Conservation (phyloP, 1,140 invertebrate genomes). For the Wiebesia pumilae region DNA sequence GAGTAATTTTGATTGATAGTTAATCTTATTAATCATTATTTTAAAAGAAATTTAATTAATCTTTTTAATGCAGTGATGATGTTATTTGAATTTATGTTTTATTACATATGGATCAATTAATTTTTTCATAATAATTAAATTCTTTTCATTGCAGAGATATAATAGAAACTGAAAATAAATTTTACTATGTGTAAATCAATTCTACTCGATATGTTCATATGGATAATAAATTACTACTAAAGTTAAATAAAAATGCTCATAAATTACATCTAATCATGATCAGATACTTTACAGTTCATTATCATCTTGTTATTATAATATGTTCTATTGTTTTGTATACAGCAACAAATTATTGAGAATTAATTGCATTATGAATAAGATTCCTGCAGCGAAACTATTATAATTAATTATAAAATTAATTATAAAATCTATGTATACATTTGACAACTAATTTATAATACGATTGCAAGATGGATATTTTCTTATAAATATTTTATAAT, state of each 20-base stretch:
- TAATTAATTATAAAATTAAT: not conserved
- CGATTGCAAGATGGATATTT: too few species aligned
- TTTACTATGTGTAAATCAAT: not conserved
- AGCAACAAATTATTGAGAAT: slow-evolving; percentile 2
- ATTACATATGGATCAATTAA: not conserved
- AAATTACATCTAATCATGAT: not conserved
- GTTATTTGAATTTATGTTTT: not conserved
- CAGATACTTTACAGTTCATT: not conserved
- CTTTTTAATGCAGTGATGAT: not conserved
- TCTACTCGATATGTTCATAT: not conserved
- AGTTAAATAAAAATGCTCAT: not conserved
- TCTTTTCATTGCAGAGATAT: not conserved
- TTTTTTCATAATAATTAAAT: not conserved
- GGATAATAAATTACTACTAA: not conserved
- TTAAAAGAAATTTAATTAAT: not conserved
- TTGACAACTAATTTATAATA: not conserved
- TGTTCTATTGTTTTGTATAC: slow-evolving; percentile 3
- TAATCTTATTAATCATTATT: not conserved
- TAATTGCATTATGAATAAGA: not conserved
- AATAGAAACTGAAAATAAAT: not conserved
- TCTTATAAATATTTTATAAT: too few species aligned
- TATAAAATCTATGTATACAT: not conserved
- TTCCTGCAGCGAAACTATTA: not conserved
- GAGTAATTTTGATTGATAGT: not conserved
- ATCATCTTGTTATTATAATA: slow-evolving; percentile 7